Evolutionary conservation across 2,113 vertebrate genomes (phyloP).

Genomic region (Actinemys pallida): DNA sequence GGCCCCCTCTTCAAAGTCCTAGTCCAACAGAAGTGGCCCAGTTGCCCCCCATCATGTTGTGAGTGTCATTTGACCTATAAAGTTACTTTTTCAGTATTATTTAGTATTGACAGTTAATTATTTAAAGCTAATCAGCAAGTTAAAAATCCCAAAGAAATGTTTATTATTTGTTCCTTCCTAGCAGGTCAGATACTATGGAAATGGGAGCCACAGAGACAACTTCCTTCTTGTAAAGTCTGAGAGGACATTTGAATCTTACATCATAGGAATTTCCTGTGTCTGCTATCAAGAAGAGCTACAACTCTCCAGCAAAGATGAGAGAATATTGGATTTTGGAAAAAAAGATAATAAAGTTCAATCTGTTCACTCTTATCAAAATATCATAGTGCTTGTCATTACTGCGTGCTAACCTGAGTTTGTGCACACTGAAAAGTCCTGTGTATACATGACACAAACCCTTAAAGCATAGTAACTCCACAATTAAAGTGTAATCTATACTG

Average conservation of each 20-base stretch:
- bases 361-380: background rate
- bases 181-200: no score
- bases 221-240: background rate
- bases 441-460: no score
- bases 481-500: background rate
- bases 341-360: rapidly evolving
- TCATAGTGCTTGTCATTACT: no score
- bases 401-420: no score
- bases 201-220: no score
- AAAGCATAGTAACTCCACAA: no score
- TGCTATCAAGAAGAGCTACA: background rate
- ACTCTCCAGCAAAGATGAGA: background rate
- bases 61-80: background rate
- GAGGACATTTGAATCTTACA: background rate
- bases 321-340: background rate
- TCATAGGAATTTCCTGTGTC: background rate
- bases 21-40: background rate
- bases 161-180: rapidly evolving
- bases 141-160: background rate
- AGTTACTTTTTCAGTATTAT: background rate
- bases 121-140: background rate
- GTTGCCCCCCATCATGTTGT: background rate
- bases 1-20: no score
- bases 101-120: background rate
- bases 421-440: no score